A percentile compares a stretch with the other conserved stretches of the same genome.
These are phyloP conservation scores for Zele albiditarsus DNA, from an alignment of 2,888 invertebrate genomes.

Conservation along the genomic window DNA sequence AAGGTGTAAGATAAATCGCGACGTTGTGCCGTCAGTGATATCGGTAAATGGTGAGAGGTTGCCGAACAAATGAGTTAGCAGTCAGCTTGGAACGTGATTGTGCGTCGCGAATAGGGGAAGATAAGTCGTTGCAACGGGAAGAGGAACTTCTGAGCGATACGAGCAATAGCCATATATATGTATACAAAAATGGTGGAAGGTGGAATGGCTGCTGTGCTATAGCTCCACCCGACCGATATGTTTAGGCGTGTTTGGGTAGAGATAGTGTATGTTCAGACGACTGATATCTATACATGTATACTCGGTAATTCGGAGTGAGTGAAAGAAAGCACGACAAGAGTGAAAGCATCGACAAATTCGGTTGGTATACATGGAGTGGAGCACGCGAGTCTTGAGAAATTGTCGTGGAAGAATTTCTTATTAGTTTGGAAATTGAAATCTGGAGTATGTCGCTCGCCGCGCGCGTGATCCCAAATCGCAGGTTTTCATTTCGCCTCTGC, in stretches of 20 bases:
- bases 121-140: constrained; percentile 57
- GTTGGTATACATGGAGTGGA: constrained; percentile 40
- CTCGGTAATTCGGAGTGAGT: not conserved
- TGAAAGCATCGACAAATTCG: constrained; percentile 52
- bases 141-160: constrained; percentile 42
- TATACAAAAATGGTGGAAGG: not conserved
- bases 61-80: constrained; percentile 47
- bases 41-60: constrained; percentile 37
- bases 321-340: constrained; percentile 1
- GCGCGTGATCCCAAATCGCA: constrained; percentile 21
- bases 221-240: constrained; percentile 16
- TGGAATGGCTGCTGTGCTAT: constrained; percentile 18
- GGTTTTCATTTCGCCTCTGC: constrained; percentile 24
- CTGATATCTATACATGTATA: not conserved
- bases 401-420: constrained; percentile 64
- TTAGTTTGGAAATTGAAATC: constrained; percentile 66
- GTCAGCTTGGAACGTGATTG: constrained; percentile 46
- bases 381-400: constrained; percentile 53
- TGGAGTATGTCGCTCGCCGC: constrained; percentile 44
- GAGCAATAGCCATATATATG: constrained; percentile 47
- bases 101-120: constrained; percentile 57
- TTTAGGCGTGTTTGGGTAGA: constrained; percentile 41
- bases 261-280: not conserved
- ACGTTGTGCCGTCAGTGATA: constrained; percentile 40
- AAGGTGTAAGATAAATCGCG: not conserved